Conservation (phyloP, 2,113 vertebrate species). For the Rhabdomys dilectus region DNA sequence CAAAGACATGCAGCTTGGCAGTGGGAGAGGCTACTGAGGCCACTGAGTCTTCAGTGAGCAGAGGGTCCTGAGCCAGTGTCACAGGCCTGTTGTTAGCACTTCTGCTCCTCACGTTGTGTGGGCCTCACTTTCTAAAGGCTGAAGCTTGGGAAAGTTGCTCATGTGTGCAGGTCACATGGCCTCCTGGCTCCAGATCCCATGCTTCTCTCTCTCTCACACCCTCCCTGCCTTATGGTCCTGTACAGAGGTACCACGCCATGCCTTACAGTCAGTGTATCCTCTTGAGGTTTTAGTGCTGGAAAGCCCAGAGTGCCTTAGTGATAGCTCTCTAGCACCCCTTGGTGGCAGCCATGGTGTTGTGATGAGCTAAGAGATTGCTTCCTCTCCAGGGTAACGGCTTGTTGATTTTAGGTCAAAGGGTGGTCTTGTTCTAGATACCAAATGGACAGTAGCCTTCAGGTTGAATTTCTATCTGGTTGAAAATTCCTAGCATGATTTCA, state of each 20-base stretch:
- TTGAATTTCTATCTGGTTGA: conserved; percentile 47
- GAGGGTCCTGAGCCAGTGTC: background rate
- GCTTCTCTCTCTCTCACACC: background rate
- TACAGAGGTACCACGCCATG: background rate
- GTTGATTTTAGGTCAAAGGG: background rate
- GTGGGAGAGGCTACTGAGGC: background rate
- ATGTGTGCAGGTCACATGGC: background rate
- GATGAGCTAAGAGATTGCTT: background rate
- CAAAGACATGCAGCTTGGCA: background rate
- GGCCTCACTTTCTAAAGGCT: background rate
- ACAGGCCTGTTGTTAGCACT: background rate
- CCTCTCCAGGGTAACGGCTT: background rate
- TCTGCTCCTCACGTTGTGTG: background rate
- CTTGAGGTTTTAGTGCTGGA: background rate
- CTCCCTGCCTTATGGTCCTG: background rate
- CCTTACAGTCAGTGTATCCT: background rate
- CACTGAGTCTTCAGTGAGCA: background rate
- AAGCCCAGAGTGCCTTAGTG: background rate
- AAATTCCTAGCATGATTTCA: conserved; percentile 1
- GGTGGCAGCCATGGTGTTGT: background rate
- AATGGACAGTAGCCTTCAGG: background rate
- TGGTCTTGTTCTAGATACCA: background rate
- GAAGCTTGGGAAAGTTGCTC: background rate
- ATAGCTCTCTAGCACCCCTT: conserved; percentile 34
- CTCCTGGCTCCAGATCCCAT: background rate